Conservation (phyloP, 2,888 invertebrate genomes). For the Dryococelus australis region DNA sequence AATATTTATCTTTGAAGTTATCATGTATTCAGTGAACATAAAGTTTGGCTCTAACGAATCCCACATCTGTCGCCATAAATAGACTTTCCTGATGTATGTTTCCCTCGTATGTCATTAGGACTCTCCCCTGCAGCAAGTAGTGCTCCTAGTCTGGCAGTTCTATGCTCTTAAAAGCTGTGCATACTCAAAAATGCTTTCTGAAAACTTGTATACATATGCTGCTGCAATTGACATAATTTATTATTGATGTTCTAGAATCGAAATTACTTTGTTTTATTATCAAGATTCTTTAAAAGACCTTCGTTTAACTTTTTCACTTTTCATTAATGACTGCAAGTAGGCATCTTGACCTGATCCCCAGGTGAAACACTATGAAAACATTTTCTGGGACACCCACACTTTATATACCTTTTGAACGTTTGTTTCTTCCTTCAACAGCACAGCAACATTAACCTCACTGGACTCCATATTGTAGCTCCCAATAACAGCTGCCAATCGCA, state of each 20-base stretch:
- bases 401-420: too few species aligned
- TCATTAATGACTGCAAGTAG: neutral
- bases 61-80: neutral
- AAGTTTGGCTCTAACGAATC: too few species aligned
- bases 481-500: neutral
- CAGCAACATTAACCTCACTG: neutral
- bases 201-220: too few species aligned
- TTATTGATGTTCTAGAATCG: too few species aligned
- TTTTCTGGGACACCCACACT: too few species aligned
- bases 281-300: neutral
- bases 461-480: neutral
- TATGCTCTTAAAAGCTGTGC: neutral
- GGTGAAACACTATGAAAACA: neutral
- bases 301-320: neutral
- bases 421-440: neutral
- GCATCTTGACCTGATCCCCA: neutral
- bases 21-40: too few species aligned
- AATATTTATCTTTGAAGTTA: too few species aligned
- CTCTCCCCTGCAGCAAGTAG: constrained; percentile 13
- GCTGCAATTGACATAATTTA: too few species aligned
- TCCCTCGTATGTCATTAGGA: neutral
- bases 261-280: neutral
- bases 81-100: neutral
- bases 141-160: neutral
- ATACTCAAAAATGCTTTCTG: neutral